Percentiles rank a stretch among this genome's conserved stretches.
phyloP scores from a whole-genome alignment of 2,888 invertebrate genomes.

The Temnothorax rugatulus region DNA sequence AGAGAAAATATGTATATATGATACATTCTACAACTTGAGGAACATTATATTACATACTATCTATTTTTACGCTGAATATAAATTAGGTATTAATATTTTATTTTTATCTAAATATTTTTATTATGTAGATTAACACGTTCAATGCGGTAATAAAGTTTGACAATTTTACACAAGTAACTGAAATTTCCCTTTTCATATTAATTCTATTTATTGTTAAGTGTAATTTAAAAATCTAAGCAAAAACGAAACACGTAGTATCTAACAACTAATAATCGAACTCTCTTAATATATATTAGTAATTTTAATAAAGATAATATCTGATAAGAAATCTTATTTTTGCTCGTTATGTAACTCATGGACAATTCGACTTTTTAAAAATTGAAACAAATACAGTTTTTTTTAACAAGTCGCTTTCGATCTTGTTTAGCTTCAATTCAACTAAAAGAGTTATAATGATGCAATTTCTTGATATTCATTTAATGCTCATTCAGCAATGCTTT shows the following conservation, averaged over 20 bases:
- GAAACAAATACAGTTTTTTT: neutral
- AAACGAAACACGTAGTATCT: neutral
- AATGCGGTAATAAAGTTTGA: too few relatives aligned
- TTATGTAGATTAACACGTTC: too few relatives aligned
- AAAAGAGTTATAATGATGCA: neutral
- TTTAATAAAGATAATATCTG: constrained; percentile 12
- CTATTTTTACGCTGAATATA: neutral
- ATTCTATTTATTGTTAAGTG: too few relatives aligned
- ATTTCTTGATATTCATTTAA: neutral
- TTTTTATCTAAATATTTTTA: neutral
- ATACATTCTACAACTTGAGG: neutral
- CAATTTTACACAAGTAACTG: too few relatives aligned
- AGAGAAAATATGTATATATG: neutral
- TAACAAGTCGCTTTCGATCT: neutral
- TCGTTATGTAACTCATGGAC: neutral
- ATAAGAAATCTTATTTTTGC: neutral
- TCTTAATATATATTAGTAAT: neutral
- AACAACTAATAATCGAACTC: neutral
- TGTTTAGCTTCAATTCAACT: neutral
- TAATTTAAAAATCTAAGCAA: too few relatives aligned
- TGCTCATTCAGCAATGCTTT: neutral
- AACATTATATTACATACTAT: neutral
- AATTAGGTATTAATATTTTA: constrained; percentile 3
- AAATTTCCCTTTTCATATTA: too few relatives aligned
- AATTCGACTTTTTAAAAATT: neutral